These are phyloP conservation scores for Scopus umbretta DNA, from an alignment of 2,113 vertebrate genomes.

Conservation along the genomic window DNA sequence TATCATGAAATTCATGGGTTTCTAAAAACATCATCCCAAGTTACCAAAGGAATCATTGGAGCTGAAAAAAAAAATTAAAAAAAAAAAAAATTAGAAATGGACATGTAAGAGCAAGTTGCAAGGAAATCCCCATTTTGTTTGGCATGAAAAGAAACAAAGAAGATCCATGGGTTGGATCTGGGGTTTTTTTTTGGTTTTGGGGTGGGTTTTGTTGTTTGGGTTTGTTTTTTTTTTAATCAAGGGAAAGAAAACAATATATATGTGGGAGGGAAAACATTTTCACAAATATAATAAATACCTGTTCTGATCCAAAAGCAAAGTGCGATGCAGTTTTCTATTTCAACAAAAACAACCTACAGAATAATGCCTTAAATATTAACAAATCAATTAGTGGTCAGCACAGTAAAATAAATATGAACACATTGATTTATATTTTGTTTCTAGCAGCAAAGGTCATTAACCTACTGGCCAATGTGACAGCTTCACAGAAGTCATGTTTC, in stretches of 20 bases:
- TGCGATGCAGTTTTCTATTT: neutral
- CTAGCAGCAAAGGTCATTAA: conserved; percentile 73
- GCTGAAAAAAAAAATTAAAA: neutral
- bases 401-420: conserved; percentile 66
- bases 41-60: neutral
- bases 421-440: conserved; percentile 37
- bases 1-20: neutral
- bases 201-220: neutral
- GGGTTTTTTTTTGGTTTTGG: neutral
- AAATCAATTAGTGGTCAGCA: conserved; percentile 61
- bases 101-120: neutral
- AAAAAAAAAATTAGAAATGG: neutral
- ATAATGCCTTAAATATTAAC: conserved; percentile 63
- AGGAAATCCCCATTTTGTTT: conserved; percentile 4
- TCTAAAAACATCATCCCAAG: neutral
- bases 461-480: conserved; percentile 58
- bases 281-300: conserved; percentile 60
- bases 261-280: neutral
- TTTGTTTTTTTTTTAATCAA: neutral
- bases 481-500: conserved; percentile 27
- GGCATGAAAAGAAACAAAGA: neutral
- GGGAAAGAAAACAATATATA: neutral
- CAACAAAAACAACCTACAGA: conserved; percentile 24
- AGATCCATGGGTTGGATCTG: neutral
- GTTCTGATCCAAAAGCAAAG: conserved; percentile 31